Base-by-base conservation (phyloP, 2,797 vertebrate species). In the Syndactyla subalaris region DNA sequence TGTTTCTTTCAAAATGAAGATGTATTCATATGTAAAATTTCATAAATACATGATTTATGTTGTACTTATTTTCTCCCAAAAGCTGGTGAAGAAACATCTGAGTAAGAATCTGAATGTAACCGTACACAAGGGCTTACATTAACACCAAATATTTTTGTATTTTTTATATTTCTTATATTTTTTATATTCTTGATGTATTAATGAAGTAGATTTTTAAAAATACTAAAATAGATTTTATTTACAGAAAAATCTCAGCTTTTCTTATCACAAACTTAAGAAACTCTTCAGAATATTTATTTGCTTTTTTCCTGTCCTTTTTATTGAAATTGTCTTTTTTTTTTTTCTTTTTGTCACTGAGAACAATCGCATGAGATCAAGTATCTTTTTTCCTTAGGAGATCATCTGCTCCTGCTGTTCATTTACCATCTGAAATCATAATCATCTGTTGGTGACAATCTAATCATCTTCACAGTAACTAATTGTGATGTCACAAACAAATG, bases 361-460 rank as follows among this genome's bases (percentile, higher is more conserved):
- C 43, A 91, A 77, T 22, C 62, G 34, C 57, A 80, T 83, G 92
- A 96, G 95, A 93, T 95, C 93, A 96, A 93, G 66, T 96, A 82
- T 83, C 92, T 94, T 92, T 96, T 80, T 96, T 97, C 95, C 92
- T 96, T 41, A 73, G 88, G 95, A 97, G 90, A 84, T 96, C 95
- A 96, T 95, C 82, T 92, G 93, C 72, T 97, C 96, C 96, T 95
- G 97, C 96, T 97, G 97, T 80, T 97, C 94, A 81, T 96, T 95
- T 92, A 93, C 96, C 96, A 94, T 94, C 97, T 97, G 96, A 97
- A 97, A 97, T 97, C 97, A 97, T 94, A 95, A 92, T 96, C 89
- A 90, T 97, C 93, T 96, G 96, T 57, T 96, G 92, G 83, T 97
- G 92, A 97, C 96, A 97, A 95, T 85, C 93, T 92, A 94, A 95